phyloP scores from a whole-genome alignment of 2,888 invertebrate species.

The Listrodromus nycthemerus region DNA sequence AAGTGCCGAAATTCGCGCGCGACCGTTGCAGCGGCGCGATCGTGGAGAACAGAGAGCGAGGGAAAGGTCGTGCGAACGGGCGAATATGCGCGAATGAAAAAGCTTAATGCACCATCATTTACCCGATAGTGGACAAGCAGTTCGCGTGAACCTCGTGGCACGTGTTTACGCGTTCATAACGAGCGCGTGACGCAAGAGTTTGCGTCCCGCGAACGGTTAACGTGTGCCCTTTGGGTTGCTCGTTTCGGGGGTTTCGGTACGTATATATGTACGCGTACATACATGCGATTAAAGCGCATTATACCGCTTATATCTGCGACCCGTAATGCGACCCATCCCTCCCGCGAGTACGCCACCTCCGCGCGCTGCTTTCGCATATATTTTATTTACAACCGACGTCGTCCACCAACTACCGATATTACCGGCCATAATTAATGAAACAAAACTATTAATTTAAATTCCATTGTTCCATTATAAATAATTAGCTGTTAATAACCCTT shows the following conservation, averaged over 20 bases:
- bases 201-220: constrained; percentile 71
- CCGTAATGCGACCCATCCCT: constrained; percentile 77
- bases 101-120: constrained; percentile 84
- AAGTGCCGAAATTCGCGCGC: constrained; percentile 53
- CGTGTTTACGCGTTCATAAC: constrained; percentile 84
- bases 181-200: constrained; percentile 80
- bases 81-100: constrained; percentile 79
- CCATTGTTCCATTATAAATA: constrained; percentile 84
- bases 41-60: constrained; percentile 8
- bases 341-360: constrained; percentile 44
- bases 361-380: constrained; percentile 75
- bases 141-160: constrained; percentile 77
- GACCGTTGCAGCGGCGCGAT: constrained; percentile 31
- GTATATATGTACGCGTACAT: constrained; percentile 61
- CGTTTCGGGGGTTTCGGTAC: constrained; percentile 58
- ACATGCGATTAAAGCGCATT: constrained; percentile 79
- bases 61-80: constrained; percentile 51
- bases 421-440: constrained; percentile 83
- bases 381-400: constrained; percentile 83
- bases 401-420: constrained; percentile 76
- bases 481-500: constrained; percentile 83
- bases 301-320: constrained; percentile 71
- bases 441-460: constrained; percentile 84
- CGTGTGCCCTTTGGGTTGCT: constrained; percentile 57
- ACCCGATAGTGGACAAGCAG: constrained; percentile 83